Percentiles rank a stretch among this genome's conserved stretches.
phyloP scores from a whole-genome alignment of 2,888 invertebrate species.

The Seira musarum region DNA sequence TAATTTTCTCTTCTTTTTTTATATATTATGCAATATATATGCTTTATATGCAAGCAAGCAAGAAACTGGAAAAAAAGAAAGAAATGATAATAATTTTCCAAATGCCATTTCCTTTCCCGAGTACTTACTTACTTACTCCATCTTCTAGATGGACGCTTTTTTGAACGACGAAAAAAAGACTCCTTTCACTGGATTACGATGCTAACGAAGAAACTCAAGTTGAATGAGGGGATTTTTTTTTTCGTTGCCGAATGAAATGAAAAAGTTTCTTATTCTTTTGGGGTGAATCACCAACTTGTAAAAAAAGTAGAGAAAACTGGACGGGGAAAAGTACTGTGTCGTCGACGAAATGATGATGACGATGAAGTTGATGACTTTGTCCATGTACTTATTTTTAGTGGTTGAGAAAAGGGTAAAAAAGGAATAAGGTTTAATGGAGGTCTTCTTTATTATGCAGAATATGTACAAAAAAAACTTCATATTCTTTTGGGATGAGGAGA shows the following conservation, averaged over 20 bases:
- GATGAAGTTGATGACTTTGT: constrained; percentile 46
- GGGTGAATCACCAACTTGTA: constrained; percentile 11
- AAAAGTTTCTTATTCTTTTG: constrained; percentile 35
- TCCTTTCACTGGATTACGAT: not conserved
- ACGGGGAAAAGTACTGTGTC: not conserved
- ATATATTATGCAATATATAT: constrained; percentile 11
- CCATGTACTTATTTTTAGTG: constrained; percentile 23
- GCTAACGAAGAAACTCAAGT: not conserved
- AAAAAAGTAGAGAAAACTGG: constrained; percentile 8
- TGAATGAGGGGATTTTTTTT: constrained; percentile 8
- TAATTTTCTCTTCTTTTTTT: too few species aligned
- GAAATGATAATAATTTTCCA: constrained; percentile 38
- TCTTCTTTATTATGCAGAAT: constrained; percentile 15
- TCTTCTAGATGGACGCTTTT: not conserved
- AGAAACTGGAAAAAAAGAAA: not conserved
- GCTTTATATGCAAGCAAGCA: constrained; percentile 29
- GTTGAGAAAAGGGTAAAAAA: constrained; percentile 11
- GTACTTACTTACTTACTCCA: not conserved
- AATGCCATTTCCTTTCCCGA: constrained; percentile 8
- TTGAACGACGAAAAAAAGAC: not conserved
- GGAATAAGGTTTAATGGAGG: constrained; percentile 19
- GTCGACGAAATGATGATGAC: constrained; percentile 14
- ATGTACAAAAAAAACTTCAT: constrained; percentile 10
- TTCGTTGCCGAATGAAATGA: constrained; percentile 1
- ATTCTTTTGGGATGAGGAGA: constrained; percentile 6